Evolutionary conservation across 2,888 invertebrate species (phyloP).

Genomic region (Coelinius sp.): DNA sequence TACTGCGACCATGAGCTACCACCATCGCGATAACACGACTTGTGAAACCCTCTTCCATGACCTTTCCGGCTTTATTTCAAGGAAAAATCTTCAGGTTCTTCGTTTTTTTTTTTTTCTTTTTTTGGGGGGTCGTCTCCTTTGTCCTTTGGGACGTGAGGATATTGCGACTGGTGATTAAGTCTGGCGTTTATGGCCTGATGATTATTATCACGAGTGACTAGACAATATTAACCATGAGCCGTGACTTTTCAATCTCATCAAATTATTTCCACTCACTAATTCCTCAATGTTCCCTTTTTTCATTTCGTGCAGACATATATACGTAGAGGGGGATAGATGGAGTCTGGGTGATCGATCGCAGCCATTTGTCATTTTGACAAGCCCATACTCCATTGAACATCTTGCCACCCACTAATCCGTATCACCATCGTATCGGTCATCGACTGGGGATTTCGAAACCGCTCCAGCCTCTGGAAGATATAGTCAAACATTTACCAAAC

Average conservation of each 20-base stretch:
- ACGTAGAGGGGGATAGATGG: conserved; percentile 27
- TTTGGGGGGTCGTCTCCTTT: neutral
- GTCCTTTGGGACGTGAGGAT: neutral
- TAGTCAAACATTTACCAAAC: conserved; percentile 3
- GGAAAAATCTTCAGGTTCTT: neutral
- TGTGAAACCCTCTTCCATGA: conserved; percentile 49
- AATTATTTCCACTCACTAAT: neutral
- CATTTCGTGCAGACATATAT: neutral
- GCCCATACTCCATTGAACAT: conserved; percentile 48
- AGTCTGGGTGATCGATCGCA: conserved; percentile 48
- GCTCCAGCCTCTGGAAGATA: conserved; percentile 20
- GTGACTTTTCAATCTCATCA: conserved; percentile 16
- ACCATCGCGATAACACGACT: conserved; percentile 60
- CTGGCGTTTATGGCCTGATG: neutral
- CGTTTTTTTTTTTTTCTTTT: too few species aligned
- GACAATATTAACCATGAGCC: conserved; percentile 1
- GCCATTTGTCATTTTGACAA: conserved; percentile 59
- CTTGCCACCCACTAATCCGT: conserved; percentile 45
- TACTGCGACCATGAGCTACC: conserved; percentile 48
- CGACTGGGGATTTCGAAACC: conserved; percentile 35
- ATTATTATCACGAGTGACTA: neutral
- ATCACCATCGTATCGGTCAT: conserved; percentile 44
- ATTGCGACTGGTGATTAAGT: neutral
- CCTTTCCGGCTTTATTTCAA: conserved; percentile 37
- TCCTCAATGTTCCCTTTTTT: conserved; percentile 6